These are phyloP conservation scores for Gallinago nigripennis DNA, from an alignment of 2,797 vertebrate genomes.

Conservation along the genomic window DNA sequence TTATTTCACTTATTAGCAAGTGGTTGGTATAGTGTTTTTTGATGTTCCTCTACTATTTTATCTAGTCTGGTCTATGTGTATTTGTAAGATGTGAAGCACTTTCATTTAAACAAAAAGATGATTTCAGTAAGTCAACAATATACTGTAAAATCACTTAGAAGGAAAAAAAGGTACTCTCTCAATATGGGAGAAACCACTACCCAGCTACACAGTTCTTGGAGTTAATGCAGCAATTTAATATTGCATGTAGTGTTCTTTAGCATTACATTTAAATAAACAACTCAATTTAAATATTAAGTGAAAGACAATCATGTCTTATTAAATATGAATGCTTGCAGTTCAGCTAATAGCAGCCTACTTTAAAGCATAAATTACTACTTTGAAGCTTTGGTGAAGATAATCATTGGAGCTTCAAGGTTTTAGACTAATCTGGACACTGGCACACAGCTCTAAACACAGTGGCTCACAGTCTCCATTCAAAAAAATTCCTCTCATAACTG, in stretches of 20 bases:
- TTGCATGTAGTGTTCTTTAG: not conserved
- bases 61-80: not conserved
- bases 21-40: not conserved
- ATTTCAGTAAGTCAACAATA: not conserved
- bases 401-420: not conserved
- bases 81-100: not conserved
- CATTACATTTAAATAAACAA: not conserved
- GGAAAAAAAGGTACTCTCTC: not conserved
- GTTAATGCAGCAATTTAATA: not conserved
- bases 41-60: not conserved
- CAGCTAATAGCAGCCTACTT: not conserved
- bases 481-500: slow-evolving; percentile 48
- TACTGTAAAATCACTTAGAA: not conserved
- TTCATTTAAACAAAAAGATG: not conserved
- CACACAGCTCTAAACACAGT: not conserved
- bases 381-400: slow-evolving; percentile 32
- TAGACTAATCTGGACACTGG: not conserved
- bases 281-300: not conserved
- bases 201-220: not conserved
- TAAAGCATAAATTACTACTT: not conserved
- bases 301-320: not conserved
- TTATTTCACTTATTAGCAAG: not conserved
- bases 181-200: not conserved
- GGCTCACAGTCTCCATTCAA: slow-evolving; percentile 12
- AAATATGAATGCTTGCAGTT: not conserved